Base-by-base conservation (phyloP, 2,797 vertebrate species). In the Peromyscus attwateri region DNA sequence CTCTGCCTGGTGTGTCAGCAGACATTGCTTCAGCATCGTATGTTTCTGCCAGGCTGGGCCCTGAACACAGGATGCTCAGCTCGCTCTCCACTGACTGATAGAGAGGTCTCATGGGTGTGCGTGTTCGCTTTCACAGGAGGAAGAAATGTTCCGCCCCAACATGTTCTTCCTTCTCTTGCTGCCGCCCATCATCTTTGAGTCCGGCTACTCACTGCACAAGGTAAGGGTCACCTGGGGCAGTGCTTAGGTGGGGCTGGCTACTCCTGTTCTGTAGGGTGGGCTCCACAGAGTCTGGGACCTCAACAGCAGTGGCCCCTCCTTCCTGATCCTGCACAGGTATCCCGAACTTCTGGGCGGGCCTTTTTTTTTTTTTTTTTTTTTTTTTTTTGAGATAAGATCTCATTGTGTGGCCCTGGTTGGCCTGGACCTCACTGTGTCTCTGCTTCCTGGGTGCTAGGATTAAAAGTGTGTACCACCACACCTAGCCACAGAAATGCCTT, bases 141-240 rank as follows among this genome's bases (percentile, higher is more conserved):
- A 99, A 98, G 99, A 99, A 98, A 99, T 99, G 99, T 99, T 99
- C 98, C 99, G 99, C 75, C 99, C 99, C 96, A 99, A 99, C 98
- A 99, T 99, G 99, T 99, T 99, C 98, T 99, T 99, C 98, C 99
- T 99, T 77, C 99, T 99, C 97, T 98, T 99, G 91, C 99, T 99
- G 92, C 99, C 99, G 1, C 99, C 99, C 34, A 99, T 99, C 97
- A 99, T 99, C 98, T 99, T 99, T 98, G 99, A 99, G 97, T 99
- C 99, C 1, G 99, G 99, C 95, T 99, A 99, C 98, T 99, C 99
- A 11, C 98, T 99, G 83, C 99, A 99, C 96, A 99, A 99, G 99
- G 99, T 99, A 89, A 98, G 98, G 40, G 6, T 85, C 83, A 34
- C 60, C 13, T 19, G 75, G 25, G 79, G 49, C 17, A 25, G 19